These are phyloP conservation scores for Varecia variegata DNA, from an alignment of 2,797 vertebrate species.

Conservation along the genomic window DNA sequence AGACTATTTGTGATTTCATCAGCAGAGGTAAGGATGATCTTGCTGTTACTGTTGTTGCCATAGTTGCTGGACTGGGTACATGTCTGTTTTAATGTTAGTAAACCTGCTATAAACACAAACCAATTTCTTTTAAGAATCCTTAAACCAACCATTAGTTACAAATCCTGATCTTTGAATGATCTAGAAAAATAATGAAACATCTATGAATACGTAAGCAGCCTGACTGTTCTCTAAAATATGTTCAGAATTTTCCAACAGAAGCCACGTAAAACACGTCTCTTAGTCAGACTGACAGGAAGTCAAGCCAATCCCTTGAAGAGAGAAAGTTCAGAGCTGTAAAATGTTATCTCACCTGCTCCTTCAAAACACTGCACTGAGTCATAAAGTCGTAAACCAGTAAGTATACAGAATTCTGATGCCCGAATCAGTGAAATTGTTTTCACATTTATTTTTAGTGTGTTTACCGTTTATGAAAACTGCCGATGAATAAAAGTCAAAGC, in stretches of 20 bases:
- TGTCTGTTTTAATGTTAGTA: neutral
- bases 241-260: slow-evolving; percentile 29
- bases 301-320: neutral
- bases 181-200: neutral
- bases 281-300: neutral
- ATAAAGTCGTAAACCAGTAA: neutral
- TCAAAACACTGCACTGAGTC: neutral
- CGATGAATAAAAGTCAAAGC: neutral
- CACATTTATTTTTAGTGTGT: neutral
- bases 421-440: neutral
- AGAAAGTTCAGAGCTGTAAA: neutral
- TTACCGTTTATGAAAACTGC: neutral
- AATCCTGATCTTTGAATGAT: neutral
- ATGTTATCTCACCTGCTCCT: neutral
- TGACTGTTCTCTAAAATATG: neutral
- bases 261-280: neutral
- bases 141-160: neutral
- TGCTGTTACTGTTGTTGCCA: neutral
- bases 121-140: neutral
- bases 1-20: neutral
- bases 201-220: neutral
- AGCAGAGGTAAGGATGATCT: neutral
- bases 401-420: neutral
- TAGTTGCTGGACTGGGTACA: neutral
- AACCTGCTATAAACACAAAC: neutral